Base-by-base conservation (phyloP, 23 tunicate genomes). In the Ciona savignyi region DNA sequence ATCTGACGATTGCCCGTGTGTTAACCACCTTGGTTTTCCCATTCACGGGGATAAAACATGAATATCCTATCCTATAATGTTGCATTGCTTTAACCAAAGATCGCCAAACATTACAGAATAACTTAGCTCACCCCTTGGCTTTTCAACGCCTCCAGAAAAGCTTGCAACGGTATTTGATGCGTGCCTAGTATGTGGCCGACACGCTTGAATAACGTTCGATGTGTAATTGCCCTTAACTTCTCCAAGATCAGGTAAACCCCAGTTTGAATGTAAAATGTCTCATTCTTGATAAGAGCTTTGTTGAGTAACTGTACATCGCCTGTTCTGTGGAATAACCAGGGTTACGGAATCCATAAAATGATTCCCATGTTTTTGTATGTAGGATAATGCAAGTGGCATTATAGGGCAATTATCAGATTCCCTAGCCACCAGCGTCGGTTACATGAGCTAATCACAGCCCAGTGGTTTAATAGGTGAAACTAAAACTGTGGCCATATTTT, bases 161-260 rank as follows among this genome's bases (percentile, higher is more conserved):
- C 78, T 56, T 93, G 88, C 35, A 93, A 66, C 19, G 93, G 98
- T 71, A 93, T 80, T 35, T 77, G 98, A 67, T 93, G 98, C 4
- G 88, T 81, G 3, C 81, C 77, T 23, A 86, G 34, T 2, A 86
- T 62, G 32, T 81, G 67, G 68, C 80, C 49, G 30, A 93, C 94
- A 49, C 83, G 42, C 56, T 86, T 93, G 33, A 93, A 86, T 0
- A 93, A 70, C 20, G 93, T 86, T 62, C 98, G 78, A 27, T 80
- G 68, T 0, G 89, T 89, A 24, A 87, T 76, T 32, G 88, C 88
- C 25, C 88, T 73, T 0, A 93, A 70, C 56, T 93, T 93, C 49
- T 93, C 98, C 31, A 93, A 51, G 30, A 93, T 93, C 33, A 93
- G 62, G 65, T 93, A 93, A 2, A 83, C 86, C 4, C 98, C 98